Evolutionary conservation across 1,140 invertebrate species (phyloP).

Genomic region (Cyclargus thomasi): DNA sequence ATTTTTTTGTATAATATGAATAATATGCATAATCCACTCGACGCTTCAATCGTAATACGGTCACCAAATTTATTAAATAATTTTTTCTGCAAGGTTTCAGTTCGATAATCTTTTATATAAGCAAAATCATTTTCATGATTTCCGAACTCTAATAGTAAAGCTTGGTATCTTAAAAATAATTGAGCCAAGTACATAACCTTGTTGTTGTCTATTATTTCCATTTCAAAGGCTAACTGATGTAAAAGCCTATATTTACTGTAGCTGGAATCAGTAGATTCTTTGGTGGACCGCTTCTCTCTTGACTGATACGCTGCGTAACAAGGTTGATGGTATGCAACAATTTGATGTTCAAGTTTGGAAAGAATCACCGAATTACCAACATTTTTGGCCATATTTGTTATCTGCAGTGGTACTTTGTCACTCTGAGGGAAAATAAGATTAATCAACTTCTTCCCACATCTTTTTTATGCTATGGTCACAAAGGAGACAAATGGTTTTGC

Average conservation of each 20-base stretch:
- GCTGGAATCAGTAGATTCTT: constrained; percentile 21
- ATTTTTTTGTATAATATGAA: constrained; percentile 47
- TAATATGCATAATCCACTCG: constrained; percentile 35
- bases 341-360: constrained; percentile 17
- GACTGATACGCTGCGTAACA: constrained; percentile 22
- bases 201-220: constrained; percentile 34
- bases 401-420: constrained; percentile 16
- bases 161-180: constrained; percentile 35
- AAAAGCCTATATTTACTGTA: constrained; percentile 18
- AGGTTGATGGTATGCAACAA: constrained; percentile 20
- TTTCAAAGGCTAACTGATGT: constrained; percentile 20
- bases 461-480: constrained; percentile 11
- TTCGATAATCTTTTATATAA: constrained; percentile 39
- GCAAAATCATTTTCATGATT: constrained; percentile 27
- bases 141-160: constrained; percentile 33
- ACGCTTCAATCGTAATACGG: constrained; percentile 40
- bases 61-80: constrained; percentile 38
- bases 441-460: constrained; percentile 10
- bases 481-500: constrained; percentile 21
- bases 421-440: constrained; percentile 15
- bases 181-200: constrained; percentile 31
- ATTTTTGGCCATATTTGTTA: constrained; percentile 20
- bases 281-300: constrained; percentile 21
- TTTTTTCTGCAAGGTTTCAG: constrained; percentile 43
- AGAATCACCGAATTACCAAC: constrained; percentile 16